A percentile compares a stretch with the other conserved stretches of the same genome.
phyloP scores from a whole-genome alignment of 2,888 invertebrate species.

The Eupithecia inturbata region DNA sequence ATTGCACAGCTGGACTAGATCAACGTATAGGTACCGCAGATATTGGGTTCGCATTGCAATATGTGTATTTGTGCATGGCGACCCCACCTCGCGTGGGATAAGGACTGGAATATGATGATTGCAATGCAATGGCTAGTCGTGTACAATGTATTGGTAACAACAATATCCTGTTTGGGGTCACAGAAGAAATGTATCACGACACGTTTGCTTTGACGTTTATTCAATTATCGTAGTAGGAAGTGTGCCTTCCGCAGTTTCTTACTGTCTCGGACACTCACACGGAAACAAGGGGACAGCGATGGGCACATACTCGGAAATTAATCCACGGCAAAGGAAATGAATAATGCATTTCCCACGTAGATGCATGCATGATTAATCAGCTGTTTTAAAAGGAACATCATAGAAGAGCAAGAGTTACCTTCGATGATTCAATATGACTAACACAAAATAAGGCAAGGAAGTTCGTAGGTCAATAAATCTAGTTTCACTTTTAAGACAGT shows the following conservation, averaged over 20 bases:
- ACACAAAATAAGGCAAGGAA: background rate
- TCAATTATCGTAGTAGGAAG: slow-evolving; percentile 68
- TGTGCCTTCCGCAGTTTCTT: slow-evolving; percentile 67
- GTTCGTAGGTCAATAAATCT: slow-evolving; percentile 14
- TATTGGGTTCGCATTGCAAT: background rate
- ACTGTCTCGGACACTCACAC: slow-evolving; percentile 39
- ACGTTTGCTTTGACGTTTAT: slow-evolving; percentile 53
- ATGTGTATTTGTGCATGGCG: too few relatives aligned
- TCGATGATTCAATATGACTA: background rate
- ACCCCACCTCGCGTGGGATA: too few relatives aligned
- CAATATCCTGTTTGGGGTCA: slow-evolving; percentile 12
- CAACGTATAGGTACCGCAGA: slow-evolving; percentile 32
- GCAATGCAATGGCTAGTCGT: background rate
- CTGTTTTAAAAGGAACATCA: slow-evolving; percentile 16
- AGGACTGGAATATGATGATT: background rate
- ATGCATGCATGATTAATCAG: slow-evolving; percentile 11
- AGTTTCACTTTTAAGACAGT: slow-evolving; percentile 38
- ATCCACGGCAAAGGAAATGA: slow-evolving; percentile 9
- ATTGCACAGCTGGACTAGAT: slow-evolving; percentile 15
- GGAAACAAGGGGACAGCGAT: slow-evolving; percentile 27
- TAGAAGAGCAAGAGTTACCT: background rate
- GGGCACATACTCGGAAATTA: slow-evolving; percentile 10
- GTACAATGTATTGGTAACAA: background rate
- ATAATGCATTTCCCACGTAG: slow-evolving; percentile 12
- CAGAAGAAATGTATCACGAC: slow-evolving; percentile 59